Evolutionary conservation across 2,797 vertebrate genomes (phyloP).

Genomic region (Pampus argenteus): DNA sequence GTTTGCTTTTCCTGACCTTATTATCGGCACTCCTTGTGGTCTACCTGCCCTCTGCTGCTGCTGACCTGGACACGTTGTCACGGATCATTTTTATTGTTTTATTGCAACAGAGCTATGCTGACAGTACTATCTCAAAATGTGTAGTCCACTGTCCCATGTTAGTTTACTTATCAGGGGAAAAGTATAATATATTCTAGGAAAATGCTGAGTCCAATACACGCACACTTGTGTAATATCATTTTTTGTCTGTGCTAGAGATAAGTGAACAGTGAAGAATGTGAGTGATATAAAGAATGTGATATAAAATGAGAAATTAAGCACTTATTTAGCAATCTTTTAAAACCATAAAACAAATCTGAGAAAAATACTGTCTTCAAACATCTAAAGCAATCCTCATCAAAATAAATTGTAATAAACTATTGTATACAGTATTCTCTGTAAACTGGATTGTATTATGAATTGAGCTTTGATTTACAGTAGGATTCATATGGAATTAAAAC

Average conservation of each 20-base stretch:
- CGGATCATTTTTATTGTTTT: slow-evolving; percentile 38
- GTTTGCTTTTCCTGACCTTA: slow-evolving; percentile 15
- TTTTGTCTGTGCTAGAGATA: not conserved
- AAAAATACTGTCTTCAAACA: not conserved
- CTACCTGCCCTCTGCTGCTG: slow-evolving; percentile 28
- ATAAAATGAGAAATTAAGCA: not conserved
- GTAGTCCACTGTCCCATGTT: not conserved
- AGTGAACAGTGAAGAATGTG: too few relatives aligned
- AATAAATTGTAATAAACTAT: not conserved
- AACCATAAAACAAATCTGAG: not conserved
- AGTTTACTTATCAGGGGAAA: slow-evolving; percentile 4
- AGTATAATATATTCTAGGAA: slow-evolving; percentile 15
- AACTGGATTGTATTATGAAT: not conserved
- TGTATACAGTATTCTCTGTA: not conserved
- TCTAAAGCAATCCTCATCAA: not conserved
- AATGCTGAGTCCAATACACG: slow-evolving; percentile 6
- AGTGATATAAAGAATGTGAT: not conserved
- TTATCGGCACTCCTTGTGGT: slow-evolving; percentile 11
- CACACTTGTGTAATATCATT: not conserved
- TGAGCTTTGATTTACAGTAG: not conserved
- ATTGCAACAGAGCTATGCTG: slow-evolving; percentile 25
- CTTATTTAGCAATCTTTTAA: too few relatives aligned
- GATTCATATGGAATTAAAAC: not conserved
- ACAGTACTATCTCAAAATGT: slow-evolving; percentile 3
- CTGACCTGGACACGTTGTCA: not conserved